phyloP scores from a whole-genome alignment of 2,888 invertebrate species.

The Harmothoe impar region DNA sequence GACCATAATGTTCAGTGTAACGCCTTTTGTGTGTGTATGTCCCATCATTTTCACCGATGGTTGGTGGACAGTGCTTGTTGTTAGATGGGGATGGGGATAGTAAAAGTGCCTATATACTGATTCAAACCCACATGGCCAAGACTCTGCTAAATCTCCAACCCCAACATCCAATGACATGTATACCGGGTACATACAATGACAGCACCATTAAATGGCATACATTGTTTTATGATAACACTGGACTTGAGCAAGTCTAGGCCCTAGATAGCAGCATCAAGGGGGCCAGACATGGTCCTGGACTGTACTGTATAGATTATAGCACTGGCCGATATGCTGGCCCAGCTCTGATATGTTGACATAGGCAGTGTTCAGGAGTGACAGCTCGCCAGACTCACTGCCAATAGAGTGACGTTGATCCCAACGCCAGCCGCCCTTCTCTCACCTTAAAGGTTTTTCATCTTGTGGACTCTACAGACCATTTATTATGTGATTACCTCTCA shows the following conservation, averaged over 20 bases:
- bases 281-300: neutral
- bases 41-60: too few relatives aligned
- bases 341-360: constrained; percentile 5
- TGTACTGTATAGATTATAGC: neutral
- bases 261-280: constrained; percentile 1
- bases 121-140: too few relatives aligned
- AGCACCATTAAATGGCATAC: too few relatives aligned
- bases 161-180: too few relatives aligned
- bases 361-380: constrained; percentile 16
- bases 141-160: too few relatives aligned
- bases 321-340: constrained; percentile 1
- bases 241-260: neutral
- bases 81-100: neutral
- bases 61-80: neutral
- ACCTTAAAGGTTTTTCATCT: neutral
- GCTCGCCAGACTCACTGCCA: constrained; percentile 11
- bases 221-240: too few relatives aligned
- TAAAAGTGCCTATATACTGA: too few relatives aligned
- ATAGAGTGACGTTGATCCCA: neutral
- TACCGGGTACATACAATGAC: too few relatives aligned
- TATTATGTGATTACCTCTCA: constrained; percentile 11
- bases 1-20: too few relatives aligned
- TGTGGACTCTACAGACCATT: neutral
- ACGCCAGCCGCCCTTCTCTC: neutral
- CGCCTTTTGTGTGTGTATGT: too few relatives aligned